phyloP scores from a whole-genome alignment of 2,888 invertebrate genomes.

The Graphium colonna region DNA sequence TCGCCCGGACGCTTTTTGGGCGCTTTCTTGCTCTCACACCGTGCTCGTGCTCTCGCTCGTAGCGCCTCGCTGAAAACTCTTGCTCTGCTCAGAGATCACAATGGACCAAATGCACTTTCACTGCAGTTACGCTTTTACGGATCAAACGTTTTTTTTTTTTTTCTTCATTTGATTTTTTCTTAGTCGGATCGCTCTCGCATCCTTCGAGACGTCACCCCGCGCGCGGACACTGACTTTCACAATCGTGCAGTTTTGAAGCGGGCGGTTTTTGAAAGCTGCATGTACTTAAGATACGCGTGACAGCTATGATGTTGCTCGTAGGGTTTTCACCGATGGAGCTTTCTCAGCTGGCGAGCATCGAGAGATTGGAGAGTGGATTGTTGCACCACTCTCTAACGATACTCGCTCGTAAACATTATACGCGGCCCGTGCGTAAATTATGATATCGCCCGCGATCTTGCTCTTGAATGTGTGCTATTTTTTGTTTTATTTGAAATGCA shows the following conservation, averaged over 20 bases:
- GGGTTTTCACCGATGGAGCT: conserved; percentile 69
- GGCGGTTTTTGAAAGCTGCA: conserved; percentile 41
- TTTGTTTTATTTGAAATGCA: not conserved
- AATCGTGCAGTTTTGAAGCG: conserved; percentile 28
- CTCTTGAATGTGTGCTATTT: not conserved
- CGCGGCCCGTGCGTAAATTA: not conserved
- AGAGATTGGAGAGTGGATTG: conserved; percentile 41
- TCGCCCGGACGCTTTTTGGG: conserved; percentile 60
- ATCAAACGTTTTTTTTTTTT: conserved; percentile 9
- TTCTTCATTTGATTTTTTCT: conserved; percentile 11
- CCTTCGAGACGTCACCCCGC: conserved; percentile 18
- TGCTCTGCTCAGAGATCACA: conserved; percentile 64
- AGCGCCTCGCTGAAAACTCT: conserved; percentile 69
- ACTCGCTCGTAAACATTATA: conserved; percentile 2
- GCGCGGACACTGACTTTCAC: conserved; percentile 31
- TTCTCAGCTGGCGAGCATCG: conserved; percentile 50
- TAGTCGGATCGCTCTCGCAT: conserved; percentile 2
- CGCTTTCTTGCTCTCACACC: conserved; percentile 70
- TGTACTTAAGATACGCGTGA: conserved; percentile 46
- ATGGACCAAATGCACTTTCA: conserved; percentile 68
- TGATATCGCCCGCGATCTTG: not conserved
- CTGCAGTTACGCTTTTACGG: conserved; percentile 49
- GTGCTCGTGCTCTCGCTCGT: conserved; percentile 63
- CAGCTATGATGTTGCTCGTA: conserved; percentile 45
- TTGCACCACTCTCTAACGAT: conserved; percentile 38